Evolutionary conservation across 2,888 invertebrate species (phyloP).

Genomic region (Bembecia ichneumoniformis): DNA sequence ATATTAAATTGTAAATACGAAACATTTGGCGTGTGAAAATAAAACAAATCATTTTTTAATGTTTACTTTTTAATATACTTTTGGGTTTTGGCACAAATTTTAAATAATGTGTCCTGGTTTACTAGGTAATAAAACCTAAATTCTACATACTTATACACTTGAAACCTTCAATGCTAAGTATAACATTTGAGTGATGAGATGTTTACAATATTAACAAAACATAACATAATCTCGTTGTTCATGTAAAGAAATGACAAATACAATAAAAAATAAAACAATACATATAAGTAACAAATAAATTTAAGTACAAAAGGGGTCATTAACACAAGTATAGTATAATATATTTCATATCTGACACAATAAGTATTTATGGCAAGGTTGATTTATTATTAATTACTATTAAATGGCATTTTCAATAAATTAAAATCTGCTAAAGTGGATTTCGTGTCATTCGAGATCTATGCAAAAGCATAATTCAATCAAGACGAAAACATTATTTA

Average conservation of each 20-base stretch:
- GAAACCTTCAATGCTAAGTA: constrained; percentile 42
- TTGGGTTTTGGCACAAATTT: constrained; percentile 72
- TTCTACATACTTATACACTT: constrained; percentile 57
- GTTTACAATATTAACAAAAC: constrained; percentile 4
- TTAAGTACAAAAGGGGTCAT: constrained; percentile 5
- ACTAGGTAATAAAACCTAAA: constrained; percentile 66
- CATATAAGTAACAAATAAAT: constrained; percentile 11
- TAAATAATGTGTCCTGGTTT: constrained; percentile 69
- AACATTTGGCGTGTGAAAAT: constrained; percentile 17
- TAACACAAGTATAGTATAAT: constrained; percentile 10
- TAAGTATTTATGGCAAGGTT: constrained; percentile 26
- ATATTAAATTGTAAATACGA: too few species aligned
- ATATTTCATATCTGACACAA: constrained; percentile 1
- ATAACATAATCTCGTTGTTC: constrained; percentile 14
- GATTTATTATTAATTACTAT: constrained; percentile 12
- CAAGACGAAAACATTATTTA: constrained; percentile 30
- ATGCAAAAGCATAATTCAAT: constrained; percentile 24
- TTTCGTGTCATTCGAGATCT: constrained; percentile 40
- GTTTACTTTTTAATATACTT: constrained; percentile 69
- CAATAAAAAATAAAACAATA: constrained; percentile 2
- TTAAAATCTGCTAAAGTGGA: constrained; percentile 16
- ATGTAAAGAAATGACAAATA: constrained; percentile 11
- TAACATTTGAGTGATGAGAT: constrained; percentile 15
- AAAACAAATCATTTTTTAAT: constrained; percentile 43
- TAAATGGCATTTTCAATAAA: constrained; percentile 31